Evolutionary conservation across 2,888 invertebrate species (phyloP).

Genomic region (Aleiodes testaceus): DNA sequence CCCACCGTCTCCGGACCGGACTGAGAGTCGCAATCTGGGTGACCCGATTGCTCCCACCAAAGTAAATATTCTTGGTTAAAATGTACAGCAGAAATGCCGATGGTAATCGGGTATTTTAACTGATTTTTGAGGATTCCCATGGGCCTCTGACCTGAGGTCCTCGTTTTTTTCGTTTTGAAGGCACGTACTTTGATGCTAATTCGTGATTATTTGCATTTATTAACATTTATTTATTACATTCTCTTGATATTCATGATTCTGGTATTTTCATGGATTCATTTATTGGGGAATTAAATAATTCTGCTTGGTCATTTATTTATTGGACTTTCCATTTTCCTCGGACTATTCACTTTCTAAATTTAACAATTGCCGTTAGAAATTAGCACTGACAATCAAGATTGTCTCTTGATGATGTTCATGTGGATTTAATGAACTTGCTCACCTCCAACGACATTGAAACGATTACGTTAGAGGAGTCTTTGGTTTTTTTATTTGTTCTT

Average conservation of each 20-base stretch:
- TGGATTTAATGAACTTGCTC: neutral
- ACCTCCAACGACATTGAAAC: neutral
- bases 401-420: neutral
- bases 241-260: too few species aligned
- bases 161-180: too few species aligned
- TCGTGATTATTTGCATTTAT: too few species aligned
- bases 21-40: conserved; percentile 63
- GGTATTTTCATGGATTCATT: neutral
- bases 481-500: too few species aligned
- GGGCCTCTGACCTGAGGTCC: too few species aligned
- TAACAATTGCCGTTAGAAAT: conserved; percentile 28
- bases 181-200: too few species aligned
- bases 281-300: neutral
- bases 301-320: conserved; percentile 27
- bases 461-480: neutral
- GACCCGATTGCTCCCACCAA: conserved; percentile 66
- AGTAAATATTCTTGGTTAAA: neutral
- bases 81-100: neutral
- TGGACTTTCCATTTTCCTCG: conserved; percentile 19
- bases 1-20: conserved; percentile 16
- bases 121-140: neutral
- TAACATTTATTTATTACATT: too few species aligned
- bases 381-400: neutral
- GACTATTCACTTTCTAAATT: conserved; percentile 30
- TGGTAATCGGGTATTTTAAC: neutral